Evolutionary conservation across 2,888 invertebrate species (phyloP), one percentile per base, ranked within the genome.

Genomic region (Ophion slaviceki): DNA sequence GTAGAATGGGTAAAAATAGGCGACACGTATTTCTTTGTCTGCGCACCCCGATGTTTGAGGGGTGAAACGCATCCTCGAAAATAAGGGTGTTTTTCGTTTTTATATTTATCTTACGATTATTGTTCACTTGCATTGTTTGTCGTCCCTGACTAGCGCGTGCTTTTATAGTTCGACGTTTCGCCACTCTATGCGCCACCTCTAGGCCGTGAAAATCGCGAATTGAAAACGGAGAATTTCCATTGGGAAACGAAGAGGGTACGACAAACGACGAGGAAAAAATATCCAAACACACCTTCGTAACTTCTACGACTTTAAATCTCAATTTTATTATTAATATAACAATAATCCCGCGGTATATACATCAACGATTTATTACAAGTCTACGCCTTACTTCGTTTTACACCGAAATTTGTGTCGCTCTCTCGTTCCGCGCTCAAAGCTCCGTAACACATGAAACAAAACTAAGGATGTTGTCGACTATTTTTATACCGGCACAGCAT

Each of bases 341-440:
- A 93, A 93, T 93, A 92, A 92, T 91, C 91, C 91, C 91, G 91
- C 91, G 90, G 87, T 93, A 93, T 93, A 87, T 93, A 93, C 93
- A 93, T 91, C 82, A 93, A 93, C 93, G 91, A 91, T 93, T 93
- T 93, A 91, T 92, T 93, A 92, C 93, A 93, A 87, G 89, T 86
- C 87, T 85, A 84, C 88, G 82, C 86, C 86, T 86, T 88, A 76
- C 86, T 80, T 84, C 81, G 84, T 87, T 66, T 68, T 57, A 77
- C 68, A 59, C 53, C 32, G 57, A 40, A 70, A 76, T 80, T 87
- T 80, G 83, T 85, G 80, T 59, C 61, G 66, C 77, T 80, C 67
- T 62, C 78, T 75, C 70, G 77, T 77, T 86, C 45, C 70, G 67
- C 66, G 64, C 74, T 81, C 86, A 28, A 85, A 88, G 72, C 88